Conservation (phyloP, 1,140 invertebrate genomes). For the Drosophila setifemur region DNA sequence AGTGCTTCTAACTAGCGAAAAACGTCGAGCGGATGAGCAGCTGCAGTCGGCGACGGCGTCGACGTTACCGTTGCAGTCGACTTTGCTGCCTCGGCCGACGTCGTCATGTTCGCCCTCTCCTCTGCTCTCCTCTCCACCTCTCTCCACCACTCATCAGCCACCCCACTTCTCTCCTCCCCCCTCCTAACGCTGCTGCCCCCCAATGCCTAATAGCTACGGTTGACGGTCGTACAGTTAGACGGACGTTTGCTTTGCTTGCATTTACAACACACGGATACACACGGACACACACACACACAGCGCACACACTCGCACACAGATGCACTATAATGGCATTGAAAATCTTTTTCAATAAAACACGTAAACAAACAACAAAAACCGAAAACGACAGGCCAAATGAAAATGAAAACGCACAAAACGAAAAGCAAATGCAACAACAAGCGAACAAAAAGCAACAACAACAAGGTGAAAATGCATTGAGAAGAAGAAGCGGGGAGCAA, state of each 20-base stretch:
- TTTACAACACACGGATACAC: conserved; percentile 64
- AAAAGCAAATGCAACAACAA: conserved; percentile 23
- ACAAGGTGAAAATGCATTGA: neutral
- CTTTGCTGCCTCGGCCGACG: conserved; percentile 9
- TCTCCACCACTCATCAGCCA: no score
- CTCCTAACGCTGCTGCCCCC: conserved; percentile 52
- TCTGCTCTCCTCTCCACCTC: no score
- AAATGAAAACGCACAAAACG: conserved; percentile 57
- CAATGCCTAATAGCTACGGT: conserved; percentile 73
- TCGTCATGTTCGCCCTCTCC: conserved; percentile 18
- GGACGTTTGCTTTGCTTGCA: conserved; percentile 79
- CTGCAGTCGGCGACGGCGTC: conserved; percentile 15
- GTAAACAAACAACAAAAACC: conserved; percentile 75
- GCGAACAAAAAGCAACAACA: no score
- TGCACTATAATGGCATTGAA: conserved; percentile 77
- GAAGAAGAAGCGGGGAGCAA: conserved; percentile 15
- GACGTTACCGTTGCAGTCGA: conserved; percentile 2
- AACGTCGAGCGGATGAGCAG: conserved; percentile 66
- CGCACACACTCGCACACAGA: conserved; percentile 18
- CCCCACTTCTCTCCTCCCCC: conserved; percentile 9
- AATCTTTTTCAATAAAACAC: conserved; percentile 80
- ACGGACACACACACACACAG: conserved; percentile 24
- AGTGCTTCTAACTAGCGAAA: conserved; percentile 30
- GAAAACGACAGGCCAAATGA: conserved; percentile 57
- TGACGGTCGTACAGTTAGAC: conserved; percentile 80